Base-by-base conservation (phyloP, 2,888 invertebrate genomes). In the Agonum fuliginosum region DNA sequence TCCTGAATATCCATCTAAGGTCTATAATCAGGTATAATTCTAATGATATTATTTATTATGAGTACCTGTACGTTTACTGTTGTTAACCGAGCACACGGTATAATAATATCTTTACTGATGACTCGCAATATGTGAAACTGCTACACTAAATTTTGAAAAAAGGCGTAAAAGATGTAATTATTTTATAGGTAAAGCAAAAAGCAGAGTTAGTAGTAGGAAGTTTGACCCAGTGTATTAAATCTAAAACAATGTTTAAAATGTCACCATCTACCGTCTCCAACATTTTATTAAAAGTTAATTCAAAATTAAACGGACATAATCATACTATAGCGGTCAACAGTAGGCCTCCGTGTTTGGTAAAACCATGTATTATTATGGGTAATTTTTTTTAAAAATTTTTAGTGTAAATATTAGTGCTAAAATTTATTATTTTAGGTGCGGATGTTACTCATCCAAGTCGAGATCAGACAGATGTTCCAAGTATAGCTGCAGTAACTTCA, bases 361-460 rank as follows among this genome's bases (percentile, higher is more conserved):
- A 81, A 0, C 92, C 92, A 0, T 54, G 54, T 8, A 91, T 93
- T 85, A 83, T 87, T 48, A 86, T 87, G 86, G 97, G 51, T 51
- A 51, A 19, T 19, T 30, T n/a, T n/a, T n/a, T n/a, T n/a, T n/a
- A n/a, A n/a, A n/a, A n/a, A n/a, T n/a, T n/a, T n/a, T 34, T 12
- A 34, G 97, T 0, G 97, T 97, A 4, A 97, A 97, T 87, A 97
- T 97, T 4, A 97, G n/a, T n/a, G n/a, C n/a, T 30, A 30, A 8
- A 30, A 30, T 30, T 30, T 8, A 30, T 30, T 30, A 30, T 30
- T 30, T 14, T 34, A 27, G 62, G 97, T 0, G 97, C 97, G 4
- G 97, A 97, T 87, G 97, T 97, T 4, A 97, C 97, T 0, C 97
- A 97, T 88, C 97, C 97, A 0, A 91, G 95, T 0, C 95, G 95